Percentiles rank a stretch among this genome's conserved stretches.
Conservation (phyloP, 2,888 invertebrate species). For the Limenitis camilla region DNA sequence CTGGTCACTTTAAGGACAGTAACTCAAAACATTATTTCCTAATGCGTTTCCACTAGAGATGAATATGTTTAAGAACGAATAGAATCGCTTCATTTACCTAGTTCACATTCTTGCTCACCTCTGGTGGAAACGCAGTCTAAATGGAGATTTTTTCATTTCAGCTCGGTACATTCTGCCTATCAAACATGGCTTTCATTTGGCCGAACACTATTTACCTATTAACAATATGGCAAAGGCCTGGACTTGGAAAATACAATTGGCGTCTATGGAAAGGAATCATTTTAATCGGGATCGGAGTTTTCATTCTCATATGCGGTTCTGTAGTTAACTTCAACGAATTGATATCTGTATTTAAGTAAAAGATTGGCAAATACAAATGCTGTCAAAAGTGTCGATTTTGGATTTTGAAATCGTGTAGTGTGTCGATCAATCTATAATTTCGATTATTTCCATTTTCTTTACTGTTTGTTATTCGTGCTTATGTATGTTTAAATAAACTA, state of each 20-base stretch:
- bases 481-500: too few relatives aligned
- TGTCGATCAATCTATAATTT: too few relatives aligned
- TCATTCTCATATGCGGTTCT: constrained; percentile 44
- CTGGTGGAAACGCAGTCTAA: not conserved
- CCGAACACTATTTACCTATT: constrained; percentile 58
- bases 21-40: too few relatives aligned
- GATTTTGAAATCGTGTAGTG: too few relatives aligned
- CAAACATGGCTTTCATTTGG: constrained; percentile 65
- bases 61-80: too few relatives aligned
- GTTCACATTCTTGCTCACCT: too few relatives aligned
- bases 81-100: too few relatives aligned
- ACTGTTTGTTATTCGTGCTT: too few relatives aligned
- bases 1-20: too few relatives aligned
- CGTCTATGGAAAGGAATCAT: constrained; percentile 48
- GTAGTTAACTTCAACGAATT: constrained; percentile 34
- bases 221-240: constrained; percentile 57
- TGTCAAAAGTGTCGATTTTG: too few relatives aligned
- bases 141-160: constrained; percentile 33
- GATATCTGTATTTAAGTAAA: constrained; percentile 25
- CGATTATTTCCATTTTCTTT: too few relatives aligned
- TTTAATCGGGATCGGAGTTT: constrained; percentile 40
- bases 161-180: constrained; percentile 63
- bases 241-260: constrained; percentile 52
- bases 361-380: not conserved
- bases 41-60: too few relatives aligned